phyloP scores from a whole-genome alignment of 1,140 invertebrate genomes.

The Apocrypta bakeri region DNA sequence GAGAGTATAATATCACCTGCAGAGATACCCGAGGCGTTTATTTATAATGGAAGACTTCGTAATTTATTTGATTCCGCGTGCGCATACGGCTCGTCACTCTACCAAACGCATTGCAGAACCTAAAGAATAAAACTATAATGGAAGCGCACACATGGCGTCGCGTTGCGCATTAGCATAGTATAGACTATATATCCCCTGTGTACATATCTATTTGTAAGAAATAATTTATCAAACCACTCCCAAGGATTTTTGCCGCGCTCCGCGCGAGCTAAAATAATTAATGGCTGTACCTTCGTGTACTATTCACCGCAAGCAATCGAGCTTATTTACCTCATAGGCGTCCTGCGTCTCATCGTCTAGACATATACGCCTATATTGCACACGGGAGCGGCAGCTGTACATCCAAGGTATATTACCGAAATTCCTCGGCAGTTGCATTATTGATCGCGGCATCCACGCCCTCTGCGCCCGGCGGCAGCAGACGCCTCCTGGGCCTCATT shows the following conservation, averaged over 20 bases:
- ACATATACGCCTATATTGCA: neutral
- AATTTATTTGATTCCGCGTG: conserved; percentile 7
- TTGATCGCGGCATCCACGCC: conserved; percentile 59
- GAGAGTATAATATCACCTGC: too few relatives aligned
- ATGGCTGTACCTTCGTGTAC: neutral
- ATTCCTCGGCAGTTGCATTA: conserved; percentile 55
- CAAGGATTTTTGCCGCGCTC: neutral
- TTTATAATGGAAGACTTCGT: neutral
- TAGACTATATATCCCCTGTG: too few relatives aligned
- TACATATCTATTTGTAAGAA: too few relatives aligned
- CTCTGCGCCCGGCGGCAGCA: conserved; percentile 35
- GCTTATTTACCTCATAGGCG: neutral
- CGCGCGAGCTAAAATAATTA: neutral
- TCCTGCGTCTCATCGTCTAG: neutral
- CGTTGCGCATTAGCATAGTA: too few relatives aligned
- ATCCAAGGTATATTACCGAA: conserved; percentile 41
- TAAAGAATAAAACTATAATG: too few relatives aligned
- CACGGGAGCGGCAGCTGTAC: conserved; percentile 7
- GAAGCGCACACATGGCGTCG: too few relatives aligned
- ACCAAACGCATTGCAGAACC: too few relatives aligned
- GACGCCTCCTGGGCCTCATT: conserved; percentile 58
- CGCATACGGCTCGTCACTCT: neutral
- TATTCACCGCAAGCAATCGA: neutral
- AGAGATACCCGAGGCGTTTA: neutral
- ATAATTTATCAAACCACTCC: too few relatives aligned